A percentile compares a stretch with the other conserved stretches of the same genome.
Conservation (phyloP, 2,888 invertebrate genomes). For the Philhelius pedissequus region DNA sequence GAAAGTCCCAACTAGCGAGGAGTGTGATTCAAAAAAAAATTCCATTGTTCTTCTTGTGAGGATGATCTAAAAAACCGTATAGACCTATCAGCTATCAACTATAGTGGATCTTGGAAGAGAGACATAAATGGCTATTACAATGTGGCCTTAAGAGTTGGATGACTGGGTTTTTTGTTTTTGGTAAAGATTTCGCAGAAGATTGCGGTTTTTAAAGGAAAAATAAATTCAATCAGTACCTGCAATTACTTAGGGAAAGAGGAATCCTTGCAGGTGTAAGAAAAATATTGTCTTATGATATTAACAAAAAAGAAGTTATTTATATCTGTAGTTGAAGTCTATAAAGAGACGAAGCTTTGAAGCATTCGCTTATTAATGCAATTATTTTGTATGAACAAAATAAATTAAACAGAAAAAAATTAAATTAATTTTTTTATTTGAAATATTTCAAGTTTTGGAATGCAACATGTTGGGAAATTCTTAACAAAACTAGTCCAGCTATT, state of each 20-base stretch:
- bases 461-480: too few species aligned
- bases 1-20: conserved; percentile 4
- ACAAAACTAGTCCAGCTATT: too few species aligned
- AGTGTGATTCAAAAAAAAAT: neutral
- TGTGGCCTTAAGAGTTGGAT: conserved; percentile 16
- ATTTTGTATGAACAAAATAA: too few species aligned
- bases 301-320: too few species aligned
- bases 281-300: neutral
- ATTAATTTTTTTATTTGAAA: too few species aligned
- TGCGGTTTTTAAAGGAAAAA: neutral
- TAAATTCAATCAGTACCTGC: neutral
- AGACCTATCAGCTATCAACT: neutral
- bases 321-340: too few species aligned
- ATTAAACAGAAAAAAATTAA: too few species aligned
- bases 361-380: too few species aligned
- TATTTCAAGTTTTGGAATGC: too few species aligned
- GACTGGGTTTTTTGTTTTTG: neutral
- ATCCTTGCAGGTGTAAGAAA: neutral
- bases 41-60: neutral
- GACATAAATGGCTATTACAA: conserved; percentile 2
- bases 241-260: neutral
- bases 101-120: neutral
- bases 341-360: too few species aligned
- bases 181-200: neutral
- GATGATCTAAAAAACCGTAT: neutral